phyloP scores from a whole-genome alignment of 2,888 invertebrate genomes.

The Antheraea yamamai region DNA sequence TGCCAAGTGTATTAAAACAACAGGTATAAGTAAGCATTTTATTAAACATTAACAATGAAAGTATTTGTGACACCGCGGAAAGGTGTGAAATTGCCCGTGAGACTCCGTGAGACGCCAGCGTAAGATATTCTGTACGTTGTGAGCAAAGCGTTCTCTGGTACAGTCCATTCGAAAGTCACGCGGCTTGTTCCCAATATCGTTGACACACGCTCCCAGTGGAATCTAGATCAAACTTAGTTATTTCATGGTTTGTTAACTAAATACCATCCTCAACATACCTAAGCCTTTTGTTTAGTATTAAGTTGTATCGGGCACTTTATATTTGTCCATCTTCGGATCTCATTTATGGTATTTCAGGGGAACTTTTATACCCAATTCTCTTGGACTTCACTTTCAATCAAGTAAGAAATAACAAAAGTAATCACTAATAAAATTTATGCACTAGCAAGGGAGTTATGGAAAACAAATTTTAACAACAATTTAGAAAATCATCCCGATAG shows the following conservation, averaged over 20 bases:
- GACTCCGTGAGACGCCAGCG: constrained; percentile 86
- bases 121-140: constrained; percentile 92
- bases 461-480: neutral
- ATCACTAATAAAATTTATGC: neutral
- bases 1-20: constrained; percentile 20
- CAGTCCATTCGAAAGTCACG: constrained; percentile 89
- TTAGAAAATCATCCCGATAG: neutral
- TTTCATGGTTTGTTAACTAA: too few relatives aligned
- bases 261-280: too few relatives aligned
- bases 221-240: constrained; percentile 78
- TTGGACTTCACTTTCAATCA: neutral
- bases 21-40: constrained; percentile 15
- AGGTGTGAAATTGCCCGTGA: constrained; percentile 83
- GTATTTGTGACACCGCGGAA: constrained; percentile 83
- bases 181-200: constrained; percentile 88
- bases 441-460: neutral
- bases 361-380: neutral
- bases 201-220: constrained; percentile 88
- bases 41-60: constrained; percentile 58
- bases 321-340: too few relatives aligned
- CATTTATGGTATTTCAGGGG: neutral
- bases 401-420: neutral
- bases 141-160: constrained; percentile 82
- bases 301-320: too few relatives aligned
- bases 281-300: too few relatives aligned